These are phyloP conservation scores for Rhorus exstirpatorius DNA, from an alignment of 2,888 invertebrate genomes.

Conservation along the genomic window DNA sequence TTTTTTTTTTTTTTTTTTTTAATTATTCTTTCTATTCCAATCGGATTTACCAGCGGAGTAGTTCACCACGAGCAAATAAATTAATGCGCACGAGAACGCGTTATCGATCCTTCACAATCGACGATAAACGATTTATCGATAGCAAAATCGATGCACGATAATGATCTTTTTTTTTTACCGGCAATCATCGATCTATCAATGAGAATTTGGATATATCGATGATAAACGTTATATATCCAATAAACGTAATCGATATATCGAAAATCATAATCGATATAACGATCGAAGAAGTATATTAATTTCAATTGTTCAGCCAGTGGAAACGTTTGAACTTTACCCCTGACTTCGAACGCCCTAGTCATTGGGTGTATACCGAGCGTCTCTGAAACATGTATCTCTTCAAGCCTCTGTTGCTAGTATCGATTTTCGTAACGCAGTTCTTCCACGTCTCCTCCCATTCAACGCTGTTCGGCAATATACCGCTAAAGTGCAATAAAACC, in stretches of 20 bases:
- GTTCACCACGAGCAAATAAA: too few species aligned
- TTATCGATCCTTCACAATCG: not conserved
- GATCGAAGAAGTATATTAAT: not conserved
- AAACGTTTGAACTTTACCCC: slow-evolving; percentile 84
- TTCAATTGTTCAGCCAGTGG: slow-evolving; percentile 79
- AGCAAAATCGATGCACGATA: not conserved
- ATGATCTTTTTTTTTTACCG: not conserved
- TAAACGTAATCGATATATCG: too few species aligned
- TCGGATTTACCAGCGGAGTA: too few species aligned
- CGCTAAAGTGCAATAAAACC: slow-evolving; percentile 85
- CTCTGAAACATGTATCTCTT: slow-evolving; percentile 86
- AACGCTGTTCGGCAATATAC: slow-evolving; percentile 82
- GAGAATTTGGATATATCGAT: not conserved
- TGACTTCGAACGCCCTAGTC: slow-evolving; percentile 84
- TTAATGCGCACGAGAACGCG: not conserved
- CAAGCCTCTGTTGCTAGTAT: slow-evolving; percentile 86
- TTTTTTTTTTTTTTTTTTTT: too few species aligned
- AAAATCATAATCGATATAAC: too few species aligned
- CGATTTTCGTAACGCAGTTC: slow-evolving; percentile 86
- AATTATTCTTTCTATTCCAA: too few species aligned
- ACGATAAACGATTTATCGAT: not conserved
- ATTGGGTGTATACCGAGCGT: slow-evolving; percentile 83
- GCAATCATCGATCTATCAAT: not conserved
- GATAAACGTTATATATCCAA: not conserved
- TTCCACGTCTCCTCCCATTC: slow-evolving; percentile 86